Conservation (phyloP, 2,888 invertebrate species). For the Loripinus fragilis region DNA sequence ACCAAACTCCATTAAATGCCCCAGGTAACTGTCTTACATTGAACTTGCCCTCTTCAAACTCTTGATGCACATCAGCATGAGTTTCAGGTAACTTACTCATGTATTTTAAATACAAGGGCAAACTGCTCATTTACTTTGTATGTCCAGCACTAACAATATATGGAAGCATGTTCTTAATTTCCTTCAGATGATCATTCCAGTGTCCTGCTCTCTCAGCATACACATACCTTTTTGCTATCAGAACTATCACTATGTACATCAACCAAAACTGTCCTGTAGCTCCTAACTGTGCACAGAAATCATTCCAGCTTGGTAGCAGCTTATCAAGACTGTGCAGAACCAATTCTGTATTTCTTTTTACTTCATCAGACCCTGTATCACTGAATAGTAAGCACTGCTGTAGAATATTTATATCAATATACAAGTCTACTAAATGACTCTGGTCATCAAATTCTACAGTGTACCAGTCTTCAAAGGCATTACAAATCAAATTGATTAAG, state of each 20-base stretch:
- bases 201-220: slow-evolving; percentile 8
- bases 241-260: not conserved
- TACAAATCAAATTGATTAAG: not conserved
- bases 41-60: not conserved
- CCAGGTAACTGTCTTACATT: not conserved
- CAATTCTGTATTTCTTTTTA: not conserved
- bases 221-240: not conserved
- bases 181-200: not conserved
- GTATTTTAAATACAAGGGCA: not conserved
- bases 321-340: not conserved
- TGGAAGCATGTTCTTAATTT: not conserved
- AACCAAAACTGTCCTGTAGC: slow-evolving; percentile 3
- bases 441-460: not conserved
- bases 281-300: not conserved
- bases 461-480: slow-evolving; percentile 6
- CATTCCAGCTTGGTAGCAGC: not conserved
- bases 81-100: not conserved
- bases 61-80: not conserved
- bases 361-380: not conserved
- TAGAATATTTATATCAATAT: too few relatives aligned
- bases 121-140: slow-evolving; percentile 1
- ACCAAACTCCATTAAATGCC: not conserved
- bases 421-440: not conserved
- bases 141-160: not conserved
- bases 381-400: not conserved